Evolutionary conservation across 2,797 vertebrate species (phyloP), one percentile per base, ranked within the genome.

Genomic region (Bradypus variegatus): DNA sequence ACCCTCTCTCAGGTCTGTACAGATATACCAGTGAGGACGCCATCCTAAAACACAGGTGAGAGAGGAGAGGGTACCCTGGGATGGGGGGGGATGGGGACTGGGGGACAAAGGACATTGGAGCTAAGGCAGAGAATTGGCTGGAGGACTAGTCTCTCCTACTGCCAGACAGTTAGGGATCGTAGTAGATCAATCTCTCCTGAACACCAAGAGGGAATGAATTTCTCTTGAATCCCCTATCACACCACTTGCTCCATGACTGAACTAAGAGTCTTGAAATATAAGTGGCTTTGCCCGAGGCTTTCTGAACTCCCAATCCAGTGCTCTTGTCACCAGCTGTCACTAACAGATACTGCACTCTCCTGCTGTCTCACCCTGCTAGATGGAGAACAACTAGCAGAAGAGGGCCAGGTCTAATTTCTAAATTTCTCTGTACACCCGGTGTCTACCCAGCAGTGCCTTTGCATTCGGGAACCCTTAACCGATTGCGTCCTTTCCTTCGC

Each of bases 41-140:
- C 2, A 98, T 98, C 76, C 98, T 99, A 60, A 98, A 97, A 93
- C 98, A 98, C 97, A 98, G 98, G 99, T 99, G 96, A 96, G 96
- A 86, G 31, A 29, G 4, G 4, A 77, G 50, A 13, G 60, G 33
- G 55, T 29, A 19, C 4, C 21, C 7, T 31, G 13, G 11, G 65
- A 15, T 25, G 25, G 25, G 31, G 65, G 60, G 19, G 9, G 65
- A 15, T 25, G 25, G 25, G 31, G 65, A 53, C 19, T 19, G 25
- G 25, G 21, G 65, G 65, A 64, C 21, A 5, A 86, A 45, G 58
- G 87, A n/a, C 76, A n/a, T 11, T 41, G 53, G 31, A 58, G 12
- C 27, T 69, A 14, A n/a, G 36, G 67, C 81, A 45, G 58, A 79
- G 64, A 72, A 62, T 3, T 36, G 9, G 36, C 33, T 15, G 33